Evolutionary conservation across 2,888 invertebrate species (phyloP).

Genomic region (Norana najaformis): DNA sequence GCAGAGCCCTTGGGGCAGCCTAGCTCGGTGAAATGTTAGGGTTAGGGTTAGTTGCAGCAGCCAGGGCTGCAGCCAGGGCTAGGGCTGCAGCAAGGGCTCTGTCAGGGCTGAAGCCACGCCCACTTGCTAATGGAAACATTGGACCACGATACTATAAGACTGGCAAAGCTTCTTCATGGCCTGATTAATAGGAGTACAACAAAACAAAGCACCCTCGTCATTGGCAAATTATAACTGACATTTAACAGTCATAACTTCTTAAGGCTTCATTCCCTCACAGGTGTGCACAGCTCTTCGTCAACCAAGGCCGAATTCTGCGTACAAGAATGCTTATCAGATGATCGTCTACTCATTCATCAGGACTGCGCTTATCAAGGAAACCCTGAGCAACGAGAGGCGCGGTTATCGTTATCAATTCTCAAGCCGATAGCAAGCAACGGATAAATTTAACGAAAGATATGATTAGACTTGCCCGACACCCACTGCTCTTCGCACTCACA

Average conservation of each 20-base stretch:
- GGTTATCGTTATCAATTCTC: background rate
- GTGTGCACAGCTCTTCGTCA: background rate
- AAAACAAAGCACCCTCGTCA: background rate
- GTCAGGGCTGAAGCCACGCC: too few species aligned
- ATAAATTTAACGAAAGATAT: background rate
- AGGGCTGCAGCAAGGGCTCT: too few species aligned
- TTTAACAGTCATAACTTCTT: background rate
- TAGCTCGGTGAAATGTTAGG: too few species aligned
- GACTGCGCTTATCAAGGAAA: background rate
- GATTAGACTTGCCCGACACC: constrained; percentile 1
- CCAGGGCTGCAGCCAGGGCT: too few species aligned
- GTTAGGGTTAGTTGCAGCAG: too few species aligned
- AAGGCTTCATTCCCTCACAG: background rate
- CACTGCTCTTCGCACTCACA: too few species aligned
- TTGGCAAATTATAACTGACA: background rate
- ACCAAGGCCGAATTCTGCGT: background rate
- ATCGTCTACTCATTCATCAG: background rate
- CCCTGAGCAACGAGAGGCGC: constrained; percentile 13
- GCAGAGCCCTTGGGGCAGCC: too few species aligned
- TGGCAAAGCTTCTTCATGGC: too few species aligned
- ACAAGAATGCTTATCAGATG: background rate
- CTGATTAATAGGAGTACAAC: background rate
- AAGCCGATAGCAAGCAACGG: background rate
- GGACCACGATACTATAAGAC: too few species aligned
- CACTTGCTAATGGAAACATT: too few species aligned